Base-by-base conservation (phyloP, 2,888 invertebrate species). In the Heliconius sara region DNA sequence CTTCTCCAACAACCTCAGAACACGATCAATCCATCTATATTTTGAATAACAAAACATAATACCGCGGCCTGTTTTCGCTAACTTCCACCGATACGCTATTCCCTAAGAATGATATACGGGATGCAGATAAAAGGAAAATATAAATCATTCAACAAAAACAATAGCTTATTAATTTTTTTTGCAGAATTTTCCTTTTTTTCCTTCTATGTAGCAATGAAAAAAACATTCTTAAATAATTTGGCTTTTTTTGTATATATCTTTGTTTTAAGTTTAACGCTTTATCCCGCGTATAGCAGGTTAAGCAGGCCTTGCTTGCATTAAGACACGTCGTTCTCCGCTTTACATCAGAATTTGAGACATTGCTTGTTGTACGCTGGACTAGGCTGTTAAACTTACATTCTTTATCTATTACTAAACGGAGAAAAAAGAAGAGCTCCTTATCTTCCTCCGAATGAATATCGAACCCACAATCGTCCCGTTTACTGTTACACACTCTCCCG, bases 121-220 rank as follows among this genome's bases (percentile, higher is more conserved):
- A 77, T 66, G 73, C 76, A 79, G 81, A 81, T 81, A 81, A 71
- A 73, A 76, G 68, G 19, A n/a, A 66, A 39, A 74, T 79, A 81
- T 81, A 81, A 81, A 81, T 81, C 81, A 81, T 81, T 75, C 77
- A 79, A 74, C 68, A 74, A 79, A 80, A 77, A 81, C 77, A 81
- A 81, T 81, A 76, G 74, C 74, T 81, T 81, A 81, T 79, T 81
- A 79, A 80, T 80, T 70, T 77, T 77, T 80, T 77, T 80, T 63
- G 39, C 67, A 34, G 43, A 81, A 63, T 76, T 71, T 57, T 76
- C 68, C 77, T 52, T 19, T 52, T 22, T 52, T 52, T 22, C 52
- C 52, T 7, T 52, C 7, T 22, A 3, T 57, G 60, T 57, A 39
- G 19, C 10, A 16, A 43, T 16, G 43, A 39, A 68, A 60, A 27